These are phyloP conservation scores for Albula goreensis DNA, from an alignment of 2,113 vertebrate species.

Conservation along the genomic window DNA sequence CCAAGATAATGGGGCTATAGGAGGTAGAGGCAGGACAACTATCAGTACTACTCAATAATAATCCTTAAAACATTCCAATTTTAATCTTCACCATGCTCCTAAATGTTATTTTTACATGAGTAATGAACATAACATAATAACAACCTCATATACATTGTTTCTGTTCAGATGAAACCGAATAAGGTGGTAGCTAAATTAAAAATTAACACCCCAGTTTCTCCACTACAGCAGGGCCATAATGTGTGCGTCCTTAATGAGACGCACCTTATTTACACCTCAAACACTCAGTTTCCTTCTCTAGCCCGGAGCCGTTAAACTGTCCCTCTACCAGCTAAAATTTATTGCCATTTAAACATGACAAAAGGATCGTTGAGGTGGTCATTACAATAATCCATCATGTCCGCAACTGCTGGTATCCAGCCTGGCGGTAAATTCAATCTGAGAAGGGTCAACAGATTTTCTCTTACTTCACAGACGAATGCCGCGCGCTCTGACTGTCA, in stretches of 20 bases:
- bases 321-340: slow-evolving; percentile 83
- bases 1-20: too few species aligned
- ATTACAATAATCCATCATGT: slow-evolving; percentile 99
- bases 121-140: too few species aligned
- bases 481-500: slow-evolving; percentile 77
- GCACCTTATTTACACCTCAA: slow-evolving; percentile 92
- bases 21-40: too few species aligned
- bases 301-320: slow-evolving; percentile 77
- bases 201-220: slow-evolving; percentile 69
- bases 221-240: slow-evolving; percentile 60
- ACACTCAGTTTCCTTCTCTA: slow-evolving; percentile 74
- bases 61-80: too few species aligned
- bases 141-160: background rate
- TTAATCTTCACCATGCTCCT: background rate
- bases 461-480: slow-evolving; percentile 77
- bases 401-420: slow-evolving; percentile 83
- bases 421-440: slow-evolving; percentile 93
- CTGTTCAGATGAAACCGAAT: slow-evolving; percentile 21
- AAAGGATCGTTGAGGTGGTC: slow-evolving; percentile 85
- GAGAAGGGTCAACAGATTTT: slow-evolving; percentile 89
- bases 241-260: slow-evolving; percentile 76
- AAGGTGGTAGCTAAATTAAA: slow-evolving; percentile 74
- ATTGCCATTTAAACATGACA: slow-evolving; percentile 98
- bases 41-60: too few species aligned
- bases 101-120: background rate